phyloP scores from a whole-genome alignment of 2,113 vertebrate species.

The Lonchura striata region DNA sequence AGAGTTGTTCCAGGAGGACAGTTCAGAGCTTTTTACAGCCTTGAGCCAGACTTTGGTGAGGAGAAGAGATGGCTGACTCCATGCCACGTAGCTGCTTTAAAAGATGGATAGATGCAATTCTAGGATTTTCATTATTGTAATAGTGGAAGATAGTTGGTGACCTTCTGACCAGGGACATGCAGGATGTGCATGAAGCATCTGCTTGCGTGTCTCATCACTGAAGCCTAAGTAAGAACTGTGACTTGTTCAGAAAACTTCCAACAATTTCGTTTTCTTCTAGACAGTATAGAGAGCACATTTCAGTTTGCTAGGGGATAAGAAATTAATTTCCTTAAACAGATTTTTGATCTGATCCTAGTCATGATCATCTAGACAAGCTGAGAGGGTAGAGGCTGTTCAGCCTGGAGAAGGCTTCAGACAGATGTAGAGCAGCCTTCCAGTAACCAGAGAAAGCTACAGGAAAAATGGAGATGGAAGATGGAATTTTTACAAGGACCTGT shows the following conservation, averaged over 20 bases:
- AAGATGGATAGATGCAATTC: neutral
- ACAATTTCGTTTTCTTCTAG: neutral
- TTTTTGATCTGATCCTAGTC: neutral
- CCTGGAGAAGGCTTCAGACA: neutral
- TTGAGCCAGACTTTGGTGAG: neutral
- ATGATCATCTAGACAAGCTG: neutral
- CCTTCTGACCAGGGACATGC: neutral
- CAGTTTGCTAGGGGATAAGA: neutral
- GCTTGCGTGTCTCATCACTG: neutral
- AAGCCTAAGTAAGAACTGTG: neutral
- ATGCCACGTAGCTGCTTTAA: neutral
- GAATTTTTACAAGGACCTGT: neutral
- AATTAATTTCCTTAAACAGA: neutral
- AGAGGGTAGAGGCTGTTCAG: neutral
- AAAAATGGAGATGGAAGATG: neutral
- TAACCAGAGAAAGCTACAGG: neutral
- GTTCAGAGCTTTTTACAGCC: neutral
- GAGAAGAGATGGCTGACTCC: neutral
- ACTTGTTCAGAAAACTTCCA: neutral
- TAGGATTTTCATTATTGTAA: neutral
- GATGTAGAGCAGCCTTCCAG: accelerated
- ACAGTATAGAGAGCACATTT: neutral
- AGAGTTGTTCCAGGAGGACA: neutral
- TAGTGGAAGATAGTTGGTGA: neutral
- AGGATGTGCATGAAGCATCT: neutral